Base-by-base conservation (phyloP, 2,888 invertebrate species). In the Ashinkailepas kermadecensis region DNA sequence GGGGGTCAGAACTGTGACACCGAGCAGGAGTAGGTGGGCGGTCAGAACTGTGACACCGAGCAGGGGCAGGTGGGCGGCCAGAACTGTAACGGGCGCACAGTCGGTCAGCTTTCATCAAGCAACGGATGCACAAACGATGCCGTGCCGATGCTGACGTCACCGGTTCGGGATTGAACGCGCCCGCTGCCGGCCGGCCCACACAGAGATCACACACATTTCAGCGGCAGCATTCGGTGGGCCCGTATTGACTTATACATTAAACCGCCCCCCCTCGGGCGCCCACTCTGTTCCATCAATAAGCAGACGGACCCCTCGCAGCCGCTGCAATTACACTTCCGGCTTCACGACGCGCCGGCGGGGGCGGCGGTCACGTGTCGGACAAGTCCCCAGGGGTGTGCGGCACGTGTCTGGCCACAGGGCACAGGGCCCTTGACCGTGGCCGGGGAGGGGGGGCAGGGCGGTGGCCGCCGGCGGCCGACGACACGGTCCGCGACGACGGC, bases 301-400 rank as follows among this genome's bases (percentile, higher is more conserved):
- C 74, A 56, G 15, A 21, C 10, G 11, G 70, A 39, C 70, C 70
- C 25, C 70, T 39, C 12, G 10, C 74, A 54, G 74, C 21, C 54
- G 21, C 74, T 2, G 74, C 74, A 15, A 74, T 74, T 74, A 74
- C 74, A 74, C 74, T 74, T 74, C 74, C 74, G 74, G 74, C 54
- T 10, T 2, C 59, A 59, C 15, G 59, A 59, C 59, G 59, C 59
- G 59, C 59, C 59, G 12, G 12, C 7, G 59, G 59, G 12, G 15
- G 59, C 12, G 12, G 15, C 59, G 11, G 59, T 59, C 59, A 11
- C 59, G 59, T 15, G 11, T 11, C 59, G 7, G 54, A 56, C 74
- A 9, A 0, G 21, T 21, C 74, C 74, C 74, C 74, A 11, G 74
- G 56, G 54, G 56, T 21, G 74, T 2, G 54, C 21, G 74, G 21